Conservation (phyloP, 1,140 invertebrate species). For the Luehdorfia chinensis region DNA sequence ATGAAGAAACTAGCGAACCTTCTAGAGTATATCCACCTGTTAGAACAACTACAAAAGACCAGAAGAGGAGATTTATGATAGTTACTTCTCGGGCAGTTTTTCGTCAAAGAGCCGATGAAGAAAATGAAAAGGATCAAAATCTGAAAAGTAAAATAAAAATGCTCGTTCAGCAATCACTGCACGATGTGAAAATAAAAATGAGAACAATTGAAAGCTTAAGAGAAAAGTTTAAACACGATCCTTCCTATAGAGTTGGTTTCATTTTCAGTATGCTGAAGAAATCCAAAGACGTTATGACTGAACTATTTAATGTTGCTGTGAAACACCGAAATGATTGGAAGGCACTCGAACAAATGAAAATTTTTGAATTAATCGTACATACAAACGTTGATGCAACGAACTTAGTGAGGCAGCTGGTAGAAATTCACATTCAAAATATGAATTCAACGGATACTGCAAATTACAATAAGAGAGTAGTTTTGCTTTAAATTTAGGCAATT, state of each 20-base stretch:
- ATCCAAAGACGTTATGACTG: constrained; percentile 51
- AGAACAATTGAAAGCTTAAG: constrained; percentile 33
- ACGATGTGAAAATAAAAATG: constrained; percentile 47
- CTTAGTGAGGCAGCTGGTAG: constrained; percentile 52
- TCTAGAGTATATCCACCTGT: neutral
- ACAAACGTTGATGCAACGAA: constrained; percentile 60
- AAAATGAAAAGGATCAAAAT: constrained; percentile 41
- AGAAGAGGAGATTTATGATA: constrained; percentile 28
- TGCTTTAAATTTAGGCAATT: constrained; percentile 20
- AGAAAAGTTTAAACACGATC: constrained; percentile 28
- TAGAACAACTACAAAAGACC: neutral
- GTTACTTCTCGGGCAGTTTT: constrained; percentile 12
- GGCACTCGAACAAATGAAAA: constrained; percentile 55
- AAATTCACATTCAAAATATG: constrained; percentile 44
- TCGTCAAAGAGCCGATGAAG: constrained; percentile 15
- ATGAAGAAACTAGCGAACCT: neutral
- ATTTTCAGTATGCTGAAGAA: constrained; percentile 57
- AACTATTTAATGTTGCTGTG: constrained; percentile 59
- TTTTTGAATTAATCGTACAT: constrained; percentile 61
- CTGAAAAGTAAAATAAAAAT: constrained; percentile 50
- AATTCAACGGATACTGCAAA: constrained; percentile 32
- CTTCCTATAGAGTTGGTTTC: constrained; percentile 52
- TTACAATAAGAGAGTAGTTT: constrained; percentile 34
- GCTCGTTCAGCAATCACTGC: constrained; percentile 46
- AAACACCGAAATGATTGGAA: constrained; percentile 59